Evolutionary conservation across 2,113 vertebrate genomes (phyloP), one percentile per base, ranked within the genome.

Genomic region (Pipa parva): DNA sequence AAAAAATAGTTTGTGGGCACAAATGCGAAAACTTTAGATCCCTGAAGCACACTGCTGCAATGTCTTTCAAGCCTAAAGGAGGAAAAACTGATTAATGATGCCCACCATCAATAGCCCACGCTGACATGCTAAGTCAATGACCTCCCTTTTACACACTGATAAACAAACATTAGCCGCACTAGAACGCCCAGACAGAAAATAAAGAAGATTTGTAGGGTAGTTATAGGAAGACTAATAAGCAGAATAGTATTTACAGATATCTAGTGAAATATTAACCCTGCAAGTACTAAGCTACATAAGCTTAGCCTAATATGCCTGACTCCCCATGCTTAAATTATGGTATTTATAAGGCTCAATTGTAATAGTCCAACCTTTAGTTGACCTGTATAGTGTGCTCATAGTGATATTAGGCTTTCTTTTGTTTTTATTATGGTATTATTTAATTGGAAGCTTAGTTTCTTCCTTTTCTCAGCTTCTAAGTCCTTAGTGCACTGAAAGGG

Each of bases 1-100:
- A 51, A 24, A n/a, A 55, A 55, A 27, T 36, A 55, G 42, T 56
- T 31, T 65, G 51, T 29, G 57, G 48, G 63, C 63, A 45, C 52
- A 67, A 49, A 66, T 66, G 17, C 48, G 48, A 24, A 29, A 66
- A 55, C 25, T 7, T 49, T 7, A 17, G 28, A 13, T 67, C 54
- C 54, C 63, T 36, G 29, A 33, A 58, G 63, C 18, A 54, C 48
- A 33, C 48, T 42, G 29, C 5, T 24, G 54, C 15, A 46, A 21
- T 45, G 20, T 27, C 15, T 36, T 13, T 3, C 33, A 3, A 13
- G 33, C 33, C 54, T 20, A 7, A 20, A 36, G 42, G 25, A 29
- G n/a, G 27, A 2, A 31, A 7, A 24, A 36, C 33, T 36, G 37
- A 28, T 46, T 24, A 65, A 37, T 22, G 51, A 4, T 24, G 13